Conservation (phyloP, 2,888 invertebrate species). For the Acronicta psi region DNA sequence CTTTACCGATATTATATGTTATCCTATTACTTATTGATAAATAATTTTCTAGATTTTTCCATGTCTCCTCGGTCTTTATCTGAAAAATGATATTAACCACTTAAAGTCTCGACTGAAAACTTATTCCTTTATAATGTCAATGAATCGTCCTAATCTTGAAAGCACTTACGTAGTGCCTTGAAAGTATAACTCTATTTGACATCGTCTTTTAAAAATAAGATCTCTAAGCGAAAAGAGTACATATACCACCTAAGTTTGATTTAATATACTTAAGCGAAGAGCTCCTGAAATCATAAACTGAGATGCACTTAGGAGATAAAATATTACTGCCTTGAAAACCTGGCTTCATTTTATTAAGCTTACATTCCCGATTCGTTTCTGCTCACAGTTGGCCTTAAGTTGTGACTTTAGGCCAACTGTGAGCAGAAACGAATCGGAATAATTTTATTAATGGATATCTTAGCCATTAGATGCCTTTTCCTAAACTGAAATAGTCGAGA, state of each 20-base stretch:
- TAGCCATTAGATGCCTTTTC: no score
- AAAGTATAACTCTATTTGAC: neutral
- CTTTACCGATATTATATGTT: no score
- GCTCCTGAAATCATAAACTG: slow-evolving; percentile 20
- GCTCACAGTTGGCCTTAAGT: neutral
- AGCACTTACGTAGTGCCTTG: neutral
- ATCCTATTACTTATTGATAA: no score
- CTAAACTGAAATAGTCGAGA: no score
- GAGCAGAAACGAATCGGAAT: neutral
- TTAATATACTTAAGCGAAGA: slow-evolving; percentile 9
- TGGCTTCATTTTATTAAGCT: slow-evolving; percentile 4
- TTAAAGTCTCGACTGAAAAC: no score
- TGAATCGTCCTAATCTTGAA: neutral
- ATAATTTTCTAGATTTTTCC: no score
- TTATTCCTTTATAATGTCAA: no score
- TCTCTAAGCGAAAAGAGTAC: neutral
- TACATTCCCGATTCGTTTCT: neutral
- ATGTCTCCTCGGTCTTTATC: no score
- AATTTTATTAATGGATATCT: no score
- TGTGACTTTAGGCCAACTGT: neutral
- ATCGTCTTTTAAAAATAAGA: neutral
- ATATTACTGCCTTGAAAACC: slow-evolving; percentile 17
- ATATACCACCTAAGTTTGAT: slow-evolving; percentile 8
- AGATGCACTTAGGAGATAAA: slow-evolving; percentile 20
- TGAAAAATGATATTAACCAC: no score